phyloP scores from a whole-genome alignment of 2,888 invertebrate genomes.

The Phyllotreta cruciferae region DNA sequence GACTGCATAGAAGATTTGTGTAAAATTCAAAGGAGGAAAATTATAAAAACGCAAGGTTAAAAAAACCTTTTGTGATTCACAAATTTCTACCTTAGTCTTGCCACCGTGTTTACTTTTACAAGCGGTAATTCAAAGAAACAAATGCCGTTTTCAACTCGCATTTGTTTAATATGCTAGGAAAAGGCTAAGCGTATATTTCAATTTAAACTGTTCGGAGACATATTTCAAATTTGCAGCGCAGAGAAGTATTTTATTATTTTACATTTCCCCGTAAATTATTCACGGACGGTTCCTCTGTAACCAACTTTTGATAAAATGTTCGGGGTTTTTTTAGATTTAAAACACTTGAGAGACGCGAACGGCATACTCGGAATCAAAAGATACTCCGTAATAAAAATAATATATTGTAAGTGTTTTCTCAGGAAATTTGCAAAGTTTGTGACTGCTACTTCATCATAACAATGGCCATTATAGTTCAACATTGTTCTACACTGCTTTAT shows the following conservation, averaged over 20 bases:
- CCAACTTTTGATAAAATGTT: slow-evolving; percentile 52
- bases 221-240: slow-evolving; percentile 50
- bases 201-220: slow-evolving; percentile 46
- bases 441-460: slow-evolving; percentile 30
- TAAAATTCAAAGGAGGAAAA: slow-evolving; percentile 13
- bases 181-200: slow-evolving; percentile 45
- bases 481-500: slow-evolving; percentile 20
- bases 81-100: slow-evolving; percentile 21
- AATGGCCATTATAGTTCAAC: slow-evolving; percentile 30
- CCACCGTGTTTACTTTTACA: slow-evolving; percentile 24
- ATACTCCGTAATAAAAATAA: slow-evolving; percentile 48
- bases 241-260: slow-evolving; percentile 53
- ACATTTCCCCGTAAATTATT: slow-evolving; percentile 49
- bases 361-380: slow-evolving; percentile 27
- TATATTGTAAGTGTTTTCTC: slow-evolving; percentile 46
- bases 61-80: slow-evolving; percentile 23
- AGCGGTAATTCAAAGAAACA: slow-evolving; percentile 32
- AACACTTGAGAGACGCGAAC: slow-evolving; percentile 48
- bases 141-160: slow-evolving; percentile 38
- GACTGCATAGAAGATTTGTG: neutral
- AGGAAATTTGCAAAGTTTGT: slow-evolving; percentile 32
- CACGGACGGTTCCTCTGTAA: slow-evolving; percentile 48
- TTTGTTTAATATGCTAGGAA: slow-evolving; percentile 42
- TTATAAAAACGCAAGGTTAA: slow-evolving; percentile 14
- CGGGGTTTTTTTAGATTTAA: slow-evolving; percentile 50